Base-by-base conservation (phyloP, 2,113 vertebrate genomes). In the Melanocharis versteri region DNA sequence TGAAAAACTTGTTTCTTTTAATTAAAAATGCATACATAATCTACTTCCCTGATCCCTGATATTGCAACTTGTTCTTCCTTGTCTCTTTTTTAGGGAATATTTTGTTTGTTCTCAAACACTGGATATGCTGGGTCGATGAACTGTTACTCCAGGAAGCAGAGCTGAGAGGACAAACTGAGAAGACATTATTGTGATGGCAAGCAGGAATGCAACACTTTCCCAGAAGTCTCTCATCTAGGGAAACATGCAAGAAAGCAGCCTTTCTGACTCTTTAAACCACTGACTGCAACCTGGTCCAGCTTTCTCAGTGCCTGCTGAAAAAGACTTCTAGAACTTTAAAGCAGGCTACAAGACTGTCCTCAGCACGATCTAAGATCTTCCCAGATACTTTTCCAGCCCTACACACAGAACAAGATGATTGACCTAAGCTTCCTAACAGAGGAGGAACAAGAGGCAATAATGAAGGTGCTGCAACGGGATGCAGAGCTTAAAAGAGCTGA, bases 381-480 rank as follows among this genome's bases (percentile, higher is more conserved):
- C n/a, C 58, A 54, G 45, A 53, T n/a, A 7, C n/a, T 72, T 88
- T 12, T 28, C 19, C 47, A 54, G 13, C 7, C 39, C 27, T 48
- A 15, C 62, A 50, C 16, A 18, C 27, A 35, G 70, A 54, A 27
- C 94, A 98, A 95, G 97, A 99, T 99, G 99, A 99, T 99, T 39
- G 99, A 99, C 94, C 96, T 99, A 95, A 99, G 99, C 89, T 99
- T 98, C 90, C 97, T 99, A 92, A 99, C 99, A 0, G 99, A 99
- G 68, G 98, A 99, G 68, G 99, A 99, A 65, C 98, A 99, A 93
- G 98, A 98, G 56, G 96, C 97, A 35, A 99, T 99, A 96, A 96
- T 98, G 98, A 96, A 98, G 22, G 99, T 99, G 73, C 92, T 99
- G 69, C 98, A 98, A 82, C 97, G 99, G 93, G 99, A 99, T 31